Percentiles rank a stretch among this genome's conserved stretches.
Conservation (phyloP, 2,797 vertebrate genomes). For the Orestias chungarensis region DNA sequence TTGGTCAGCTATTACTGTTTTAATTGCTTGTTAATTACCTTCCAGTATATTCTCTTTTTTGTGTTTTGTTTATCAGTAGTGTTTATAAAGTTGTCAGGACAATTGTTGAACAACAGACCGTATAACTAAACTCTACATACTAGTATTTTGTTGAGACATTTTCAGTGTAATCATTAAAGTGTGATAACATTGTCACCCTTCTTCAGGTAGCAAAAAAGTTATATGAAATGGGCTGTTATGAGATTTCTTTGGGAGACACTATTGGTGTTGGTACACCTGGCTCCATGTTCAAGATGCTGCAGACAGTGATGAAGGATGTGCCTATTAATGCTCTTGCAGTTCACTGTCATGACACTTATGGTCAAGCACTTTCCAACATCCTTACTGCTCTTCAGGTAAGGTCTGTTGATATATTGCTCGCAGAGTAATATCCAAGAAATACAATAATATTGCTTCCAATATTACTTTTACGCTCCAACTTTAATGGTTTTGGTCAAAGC, state of each 20-base stretch:
- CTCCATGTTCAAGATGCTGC: slow-evolving; percentile 89
- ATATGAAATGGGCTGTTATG: slow-evolving; percentile 92
- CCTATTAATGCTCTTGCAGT: slow-evolving; percentile 86
- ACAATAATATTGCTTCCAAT: background rate
- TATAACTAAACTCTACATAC: background rate
- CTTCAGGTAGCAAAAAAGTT: slow-evolving; percentile 88
- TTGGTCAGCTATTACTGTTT: background rate
- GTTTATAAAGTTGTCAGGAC: background rate
- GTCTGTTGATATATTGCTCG: background rate
- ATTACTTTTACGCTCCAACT: background rate
- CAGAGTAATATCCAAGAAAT: background rate
- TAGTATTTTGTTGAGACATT: background rate
- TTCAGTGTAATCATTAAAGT: background rate
- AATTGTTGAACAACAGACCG: too few species aligned
- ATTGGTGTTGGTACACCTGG: slow-evolving; percentile 91
- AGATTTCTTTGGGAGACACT: slow-evolving; percentile 93
- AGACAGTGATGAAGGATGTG: slow-evolving; percentile 88
- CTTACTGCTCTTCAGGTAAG: slow-evolving; percentile 94
- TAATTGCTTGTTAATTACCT: background rate
- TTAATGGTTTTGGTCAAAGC: background rate
- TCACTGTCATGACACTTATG: slow-evolving; percentile 95
- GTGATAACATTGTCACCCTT: background rate
- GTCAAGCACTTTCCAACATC: slow-evolving; percentile 94
- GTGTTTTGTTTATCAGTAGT: background rate
- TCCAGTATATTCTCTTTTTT: background rate